Conservation (phyloP, 1,140 invertebrate species). For the Bombus picipes region DNA sequence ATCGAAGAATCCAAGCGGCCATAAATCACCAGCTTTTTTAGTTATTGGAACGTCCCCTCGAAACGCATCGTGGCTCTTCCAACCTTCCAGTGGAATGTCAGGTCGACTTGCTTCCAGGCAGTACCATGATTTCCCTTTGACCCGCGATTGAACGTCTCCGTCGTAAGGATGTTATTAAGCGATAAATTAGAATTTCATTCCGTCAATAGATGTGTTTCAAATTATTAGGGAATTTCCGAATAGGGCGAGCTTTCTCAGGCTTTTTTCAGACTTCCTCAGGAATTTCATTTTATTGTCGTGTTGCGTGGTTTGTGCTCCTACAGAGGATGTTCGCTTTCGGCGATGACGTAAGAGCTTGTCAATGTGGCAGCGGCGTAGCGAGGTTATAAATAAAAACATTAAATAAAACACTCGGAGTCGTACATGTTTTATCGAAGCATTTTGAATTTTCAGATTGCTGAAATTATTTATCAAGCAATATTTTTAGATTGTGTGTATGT, state of each 20-base stretch:
- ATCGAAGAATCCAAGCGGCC: constrained; percentile 35
- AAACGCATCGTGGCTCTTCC: constrained; percentile 16
- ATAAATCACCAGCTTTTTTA: constrained; percentile 59
- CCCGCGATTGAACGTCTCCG: neutral
- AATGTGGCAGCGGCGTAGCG: neutral
- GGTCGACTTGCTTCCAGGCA: constrained; percentile 7
- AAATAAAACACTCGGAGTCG: neutral
- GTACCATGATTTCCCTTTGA: constrained; percentile 17
- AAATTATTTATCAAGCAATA: no score
- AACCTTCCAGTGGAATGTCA: constrained; percentile 8
- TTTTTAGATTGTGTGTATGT: no score
- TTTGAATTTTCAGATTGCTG: neutral
- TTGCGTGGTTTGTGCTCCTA: no score
- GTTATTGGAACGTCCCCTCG: constrained; percentile 38
- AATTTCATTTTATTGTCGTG: neutral
- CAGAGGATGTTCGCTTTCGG: neutral
- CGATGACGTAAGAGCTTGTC: neutral
- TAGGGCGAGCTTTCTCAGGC: no score
- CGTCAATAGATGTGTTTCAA: neutral
- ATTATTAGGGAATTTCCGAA: neutral
- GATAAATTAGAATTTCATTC: constrained; percentile 65
- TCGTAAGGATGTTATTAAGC: constrained; percentile 49
- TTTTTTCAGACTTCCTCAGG: no score
- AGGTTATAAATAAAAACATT: neutral
- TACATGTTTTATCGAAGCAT: neutral